Conservation (phyloP, 2,888 invertebrate genomes). For the Macropis europaea region DNA sequence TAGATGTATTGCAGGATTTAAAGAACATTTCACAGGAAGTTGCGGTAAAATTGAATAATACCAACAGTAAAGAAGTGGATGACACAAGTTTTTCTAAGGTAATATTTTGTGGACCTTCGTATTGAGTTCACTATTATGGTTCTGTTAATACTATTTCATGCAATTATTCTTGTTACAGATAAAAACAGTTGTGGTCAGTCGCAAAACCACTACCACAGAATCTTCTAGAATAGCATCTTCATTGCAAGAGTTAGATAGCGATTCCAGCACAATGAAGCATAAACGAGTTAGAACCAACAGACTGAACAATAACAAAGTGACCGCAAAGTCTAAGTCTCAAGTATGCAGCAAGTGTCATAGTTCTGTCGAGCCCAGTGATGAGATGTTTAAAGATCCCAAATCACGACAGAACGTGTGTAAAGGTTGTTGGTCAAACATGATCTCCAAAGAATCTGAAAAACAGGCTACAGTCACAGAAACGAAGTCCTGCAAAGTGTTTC, state of each 20-base stretch:
- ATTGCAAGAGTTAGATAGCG: constrained; percentile 61
- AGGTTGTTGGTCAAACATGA: constrained; percentile 69
- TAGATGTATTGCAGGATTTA: constrained; percentile 74
- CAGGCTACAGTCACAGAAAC: constrained; percentile 43
- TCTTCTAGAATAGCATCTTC: constrained; percentile 47
- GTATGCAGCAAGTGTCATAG: constrained; percentile 67
- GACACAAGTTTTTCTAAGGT: constrained; percentile 70
- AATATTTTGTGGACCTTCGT: constrained; percentile 3
- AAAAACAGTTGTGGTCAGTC: constrained; percentile 68
- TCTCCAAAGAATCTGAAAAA: constrained; percentile 43
- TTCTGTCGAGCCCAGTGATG: constrained; percentile 53
- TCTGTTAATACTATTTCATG: neutral
- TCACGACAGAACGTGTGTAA: constrained; percentile 72
- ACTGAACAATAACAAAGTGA: neutral
- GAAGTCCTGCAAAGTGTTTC: constrained; percentile 70
- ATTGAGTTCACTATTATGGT: neutral
- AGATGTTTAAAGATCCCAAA: constrained; percentile 69
- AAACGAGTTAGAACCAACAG: neutral
- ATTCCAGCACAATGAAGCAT: constrained; percentile 49
- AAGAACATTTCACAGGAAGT: constrained; percentile 62
- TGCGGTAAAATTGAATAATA: constrained; percentile 49
- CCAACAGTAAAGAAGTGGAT: constrained; percentile 52
- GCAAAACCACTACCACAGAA: constrained; percentile 67
- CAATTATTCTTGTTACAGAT: constrained; percentile 57
- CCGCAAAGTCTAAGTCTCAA: neutral